Base-by-base conservation (phyloP, 1,140 invertebrate species). In the Diabrotica undecimpunctata region DNA sequence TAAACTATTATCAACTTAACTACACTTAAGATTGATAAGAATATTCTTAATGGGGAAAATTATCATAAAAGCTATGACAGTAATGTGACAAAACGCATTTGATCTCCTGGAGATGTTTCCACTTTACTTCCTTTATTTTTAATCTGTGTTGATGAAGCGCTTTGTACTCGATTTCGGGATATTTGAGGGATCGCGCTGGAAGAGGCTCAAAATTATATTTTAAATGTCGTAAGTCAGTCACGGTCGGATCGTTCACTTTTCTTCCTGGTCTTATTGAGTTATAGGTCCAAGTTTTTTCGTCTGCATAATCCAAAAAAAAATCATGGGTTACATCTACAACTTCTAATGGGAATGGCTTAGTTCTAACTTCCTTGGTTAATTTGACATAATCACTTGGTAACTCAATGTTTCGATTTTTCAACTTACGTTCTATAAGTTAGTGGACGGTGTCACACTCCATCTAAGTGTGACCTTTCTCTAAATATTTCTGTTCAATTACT, bases 401-500 rank as follows among this genome's bases (percentile, higher is more conserved):
- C 62, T 62, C 59, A 53, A 75, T 70, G 38, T 67, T 36, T 61
- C 64, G 67, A 61, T 74, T 64, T 70, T 74, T 71, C 53, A 74
- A 59, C 57, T 64, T 63, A n/a, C 60, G 69, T 62, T 76, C 72
- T 53, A 74, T 75, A 9, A 4, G 50, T 8, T 62, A 58, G 61
- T 74, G 72, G 7, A 75, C 65, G 25, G 63, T 60, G 61, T 75
- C 75, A 39, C 62, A 68, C 61, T 80, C 77, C 77, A 79, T 79
- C 65, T 79, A 74, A 7, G 77, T 77, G 63, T 80, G 78, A 10
- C 77, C 77, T 61, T 72, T 74, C 58, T 72, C 76, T 7, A 81
- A 69, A 67, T 65, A 79, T 58, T 79, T 79, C 62, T 80, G 78
- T 50, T 46, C 60, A 39, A 80, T 74, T 14, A 60, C 71, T 58